Evolutionary conservation across 1,140 invertebrate species (phyloP).

Genomic region (Galleria mellonella): DNA sequence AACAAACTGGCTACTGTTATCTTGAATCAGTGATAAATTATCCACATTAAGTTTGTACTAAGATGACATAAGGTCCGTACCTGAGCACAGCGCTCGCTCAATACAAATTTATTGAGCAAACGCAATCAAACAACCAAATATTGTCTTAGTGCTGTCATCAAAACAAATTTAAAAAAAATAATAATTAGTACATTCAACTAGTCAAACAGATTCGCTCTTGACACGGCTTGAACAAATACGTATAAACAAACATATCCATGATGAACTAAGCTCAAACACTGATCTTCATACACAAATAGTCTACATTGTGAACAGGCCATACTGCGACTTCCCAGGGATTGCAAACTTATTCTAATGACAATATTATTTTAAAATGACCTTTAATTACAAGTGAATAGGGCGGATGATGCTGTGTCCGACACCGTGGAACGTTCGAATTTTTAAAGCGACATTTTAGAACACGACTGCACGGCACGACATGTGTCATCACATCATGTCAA

Average conservation of each 20-base stretch:
- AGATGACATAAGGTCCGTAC: no score
- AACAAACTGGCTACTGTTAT: no score
- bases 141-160: no score
- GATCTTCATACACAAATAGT: constrained; percentile 57
- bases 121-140: no score
- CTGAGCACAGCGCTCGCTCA: no score
- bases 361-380: constrained; percentile 17
- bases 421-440: constrained; percentile 16
- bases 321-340: constrained; percentile 47
- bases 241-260: constrained; percentile 29
- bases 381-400: constrained; percentile 28
- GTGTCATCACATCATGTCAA: constrained; percentile 74
- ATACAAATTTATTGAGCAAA: no score
- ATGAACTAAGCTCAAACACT: constrained; percentile 37
- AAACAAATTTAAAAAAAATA: constrained; percentile 14
- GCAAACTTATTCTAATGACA: constrained; percentile 19
- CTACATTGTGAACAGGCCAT: constrained; percentile 59
- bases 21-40: no score
- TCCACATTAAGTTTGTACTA: no score
- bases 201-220: constrained; percentile 28
- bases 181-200: constrained; percentile 7
- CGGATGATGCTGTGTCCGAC: background rate
- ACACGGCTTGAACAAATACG: constrained; percentile 37
- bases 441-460: constrained; percentile 62
- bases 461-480: constrained; percentile 67